Percentiles rank a stretch among this genome's conserved stretches.
These are phyloP conservation scores for Ibidorhyncha struthersii DNA, from an alignment of 2,113 vertebrate species.

Conservation along the genomic window DNA sequence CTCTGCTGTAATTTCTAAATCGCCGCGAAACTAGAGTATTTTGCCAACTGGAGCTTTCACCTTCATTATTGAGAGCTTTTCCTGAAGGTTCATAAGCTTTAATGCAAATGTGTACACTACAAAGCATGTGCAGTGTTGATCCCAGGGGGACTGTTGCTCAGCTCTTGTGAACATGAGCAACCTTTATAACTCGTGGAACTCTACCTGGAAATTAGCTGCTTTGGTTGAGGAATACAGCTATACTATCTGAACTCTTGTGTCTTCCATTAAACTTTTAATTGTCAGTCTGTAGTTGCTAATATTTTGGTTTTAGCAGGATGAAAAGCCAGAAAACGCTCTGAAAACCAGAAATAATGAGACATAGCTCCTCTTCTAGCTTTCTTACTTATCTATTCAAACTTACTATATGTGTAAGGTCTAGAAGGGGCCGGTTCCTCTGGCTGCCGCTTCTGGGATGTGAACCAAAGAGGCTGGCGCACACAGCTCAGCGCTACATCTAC, in stretches of 20 bases:
- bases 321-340: background rate
- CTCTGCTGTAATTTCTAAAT: background rate
- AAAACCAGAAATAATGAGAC: background rate
- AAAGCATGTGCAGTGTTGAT: background rate
- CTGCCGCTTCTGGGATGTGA: background rate
- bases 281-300: background rate
- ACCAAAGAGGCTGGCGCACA: background rate
- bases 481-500: background rate
- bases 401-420: background rate
- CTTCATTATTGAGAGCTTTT: background rate
- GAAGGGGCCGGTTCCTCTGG: background rate
- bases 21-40: background rate
- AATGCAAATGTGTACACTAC: background rate
- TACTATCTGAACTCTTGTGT: background rate
- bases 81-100: background rate
- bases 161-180: background rate
- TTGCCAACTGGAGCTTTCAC: background rate
- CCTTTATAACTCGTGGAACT: background rate
- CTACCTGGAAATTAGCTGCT: background rate
- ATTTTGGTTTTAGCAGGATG: background rate
- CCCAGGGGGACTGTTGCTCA: background rate
- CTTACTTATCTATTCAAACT: too few species aligned
- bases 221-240: background rate
- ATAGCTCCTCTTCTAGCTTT: background rate
- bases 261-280: background rate